Conservation (phyloP, 64 coral and sea anemone species). For the Hydrozoanthus tunicans region DNA sequence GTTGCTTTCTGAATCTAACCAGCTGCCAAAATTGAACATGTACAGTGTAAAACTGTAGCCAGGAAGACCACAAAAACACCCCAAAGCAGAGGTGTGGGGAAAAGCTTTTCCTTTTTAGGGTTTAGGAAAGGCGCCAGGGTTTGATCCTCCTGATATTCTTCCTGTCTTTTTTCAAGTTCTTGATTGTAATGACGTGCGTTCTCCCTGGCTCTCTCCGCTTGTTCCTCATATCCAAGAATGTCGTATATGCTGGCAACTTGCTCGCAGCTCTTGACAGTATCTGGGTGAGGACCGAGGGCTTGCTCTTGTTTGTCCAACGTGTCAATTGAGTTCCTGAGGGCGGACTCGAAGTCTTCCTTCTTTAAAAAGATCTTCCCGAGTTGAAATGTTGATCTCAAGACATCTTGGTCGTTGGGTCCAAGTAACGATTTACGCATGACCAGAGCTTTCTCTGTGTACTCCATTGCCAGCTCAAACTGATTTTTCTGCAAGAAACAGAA, state of each 20-base stretch:
- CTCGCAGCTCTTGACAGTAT: conserved; percentile 18
- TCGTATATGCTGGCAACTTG: not conserved
- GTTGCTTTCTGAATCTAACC: too few species aligned
- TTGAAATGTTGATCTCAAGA: conserved; percentile 32
- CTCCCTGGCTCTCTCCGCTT: not conserved
- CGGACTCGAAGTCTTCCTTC: not conserved
- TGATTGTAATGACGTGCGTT: not conserved
- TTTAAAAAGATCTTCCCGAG: conserved; percentile 10
- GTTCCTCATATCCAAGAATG: not conserved
- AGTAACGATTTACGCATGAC: not conserved
- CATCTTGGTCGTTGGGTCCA: conserved; percentile 34
- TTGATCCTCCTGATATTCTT: not conserved
- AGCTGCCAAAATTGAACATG: too few species aligned
- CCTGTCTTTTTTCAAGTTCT: not conserved
- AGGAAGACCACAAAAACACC: too few species aligned
- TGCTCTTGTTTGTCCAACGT: conserved; percentile 22
- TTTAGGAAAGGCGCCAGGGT: not conserved
- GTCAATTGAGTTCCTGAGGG: not conserved
- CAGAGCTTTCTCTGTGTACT: not conserved
- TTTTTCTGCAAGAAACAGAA: conserved; percentile 15
- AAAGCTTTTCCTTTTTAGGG: too few species aligned
- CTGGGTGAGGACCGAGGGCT: conserved; percentile 15
- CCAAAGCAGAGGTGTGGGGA: too few species aligned
- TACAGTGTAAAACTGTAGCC: too few species aligned
- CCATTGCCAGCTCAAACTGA: not conserved